Conservation (phyloP, 2,888 invertebrate species). For the Hyposoter didymator region DNA sequence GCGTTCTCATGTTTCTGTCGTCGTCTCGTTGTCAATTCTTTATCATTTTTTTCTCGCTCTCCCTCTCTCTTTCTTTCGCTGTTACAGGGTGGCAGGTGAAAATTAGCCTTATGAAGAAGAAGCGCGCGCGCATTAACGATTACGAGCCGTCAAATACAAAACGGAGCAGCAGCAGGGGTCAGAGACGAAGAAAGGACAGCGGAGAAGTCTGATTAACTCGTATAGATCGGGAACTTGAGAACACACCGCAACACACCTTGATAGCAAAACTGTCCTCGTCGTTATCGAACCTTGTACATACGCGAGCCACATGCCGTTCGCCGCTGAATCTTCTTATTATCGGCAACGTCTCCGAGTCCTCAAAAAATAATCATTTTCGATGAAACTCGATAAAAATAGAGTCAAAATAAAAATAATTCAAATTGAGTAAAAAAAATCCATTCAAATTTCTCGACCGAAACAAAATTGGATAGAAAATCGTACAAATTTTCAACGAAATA, state of each 20-base stretch:
- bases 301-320: neutral
- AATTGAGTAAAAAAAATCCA: no score
- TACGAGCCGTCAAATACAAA: slow-evolving; percentile 28
- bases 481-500: no score
- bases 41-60: neutral
- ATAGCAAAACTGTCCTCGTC: slow-evolving; percentile 43
- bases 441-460: no score
- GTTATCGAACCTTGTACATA: slow-evolving; percentile 28
- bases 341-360: no score
- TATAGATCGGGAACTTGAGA: slow-evolving; percentile 61
- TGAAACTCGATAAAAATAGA: no score
- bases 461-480: no score
- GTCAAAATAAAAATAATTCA: no score
- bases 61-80: slow-evolving; percentile 38
- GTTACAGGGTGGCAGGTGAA: slow-evolving; percentile 60
- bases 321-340: neutral
- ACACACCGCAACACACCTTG: slow-evolving; percentile 41
- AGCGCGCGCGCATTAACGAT: slow-evolving; percentile 37
- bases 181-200: slow-evolving; percentile 45
- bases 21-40: slow-evolving; percentile 48
- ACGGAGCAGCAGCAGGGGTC: slow-evolving; percentile 39
- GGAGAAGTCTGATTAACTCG: slow-evolving; percentile 13
- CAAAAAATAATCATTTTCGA: no score
- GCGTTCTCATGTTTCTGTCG: slow-evolving; percentile 62
- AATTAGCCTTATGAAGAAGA: slow-evolving; percentile 62